Base-by-base conservation (phyloP, 2,113 vertebrate genomes). In the Vimba vimba region DNA sequence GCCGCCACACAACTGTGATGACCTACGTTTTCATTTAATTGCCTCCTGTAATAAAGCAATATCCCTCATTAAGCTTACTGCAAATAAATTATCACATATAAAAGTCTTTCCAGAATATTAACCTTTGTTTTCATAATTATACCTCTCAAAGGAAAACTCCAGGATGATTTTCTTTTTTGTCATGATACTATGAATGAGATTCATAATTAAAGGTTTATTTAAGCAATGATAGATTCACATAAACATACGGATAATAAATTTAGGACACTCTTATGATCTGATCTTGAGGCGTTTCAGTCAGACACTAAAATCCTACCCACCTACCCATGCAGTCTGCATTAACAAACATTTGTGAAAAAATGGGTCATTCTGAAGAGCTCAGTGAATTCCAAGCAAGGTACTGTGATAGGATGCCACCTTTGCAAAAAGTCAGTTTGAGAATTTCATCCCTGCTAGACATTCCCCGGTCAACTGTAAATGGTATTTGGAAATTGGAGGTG, bases 221-320 rank as follows among this genome's bases (percentile, higher is more conserved):
- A n/a, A 60, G 33, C n/a, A 79, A 79, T 60, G 33, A 79, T n/a
- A 60, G 33, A 25, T 79, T 39, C 55, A 79, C 33, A 79, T 4
- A 39, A 43, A 25, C 21, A 39, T 13, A n/a, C 4, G 4, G 50
- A 57, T 57, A 4, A 77, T 77, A 5, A 1, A 13, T 50, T 12
- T 36, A 8, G 33, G 64, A 33, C 64, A 33, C 27, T 64, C 25
- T 27, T 7, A 17, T 64, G 62, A 66, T 17, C 62, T 66, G 27
- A 6, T 55, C 52, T 55, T 55, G 52, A 21, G 17, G 52, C 2
- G 17, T 55, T 55, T 55, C 17, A 55, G 17, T 55, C 17, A 55
- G 19, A 21, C 17, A 19, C 6, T 55, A 52, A 52, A 17, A 52
- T 52, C 50, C 45, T 47, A 17, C 15, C 15, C 50, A 6, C 13